phyloP scores from a whole-genome alignment of 2,113 vertebrate genomes.

The Cephalopterus ornatus region DNA sequence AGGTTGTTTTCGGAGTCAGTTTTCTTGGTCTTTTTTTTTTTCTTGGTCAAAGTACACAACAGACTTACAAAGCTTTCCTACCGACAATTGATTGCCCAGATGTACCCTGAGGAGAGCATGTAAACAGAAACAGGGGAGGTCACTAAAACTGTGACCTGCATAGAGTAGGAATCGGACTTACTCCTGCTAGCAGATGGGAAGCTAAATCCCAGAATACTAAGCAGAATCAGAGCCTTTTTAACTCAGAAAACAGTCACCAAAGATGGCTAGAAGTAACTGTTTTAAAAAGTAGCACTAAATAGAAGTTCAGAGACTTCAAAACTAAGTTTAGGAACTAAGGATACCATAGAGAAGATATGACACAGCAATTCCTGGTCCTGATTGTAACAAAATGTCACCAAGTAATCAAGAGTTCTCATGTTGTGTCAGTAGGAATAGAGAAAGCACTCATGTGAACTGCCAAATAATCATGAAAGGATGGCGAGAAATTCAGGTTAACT shows the following conservation, averaged over 20 bases:
- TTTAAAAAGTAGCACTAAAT: background rate
- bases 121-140: background rate
- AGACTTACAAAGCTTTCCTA: background rate
- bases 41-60: background rate
- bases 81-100: background rate
- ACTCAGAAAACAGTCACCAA: background rate
- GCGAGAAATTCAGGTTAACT: background rate
- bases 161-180: background rate
- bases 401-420: background rate
- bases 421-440: background rate
- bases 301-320: background rate
- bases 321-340: background rate
- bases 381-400: background rate
- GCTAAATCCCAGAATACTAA: background rate
- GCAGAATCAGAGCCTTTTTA: background rate
- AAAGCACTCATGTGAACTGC: background rate
- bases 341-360: background rate
- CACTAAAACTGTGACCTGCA: background rate
- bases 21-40: background rate
- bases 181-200: background rate
- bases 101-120: background rate
- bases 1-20: background rate
- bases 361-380: background rate
- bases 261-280: background rate
- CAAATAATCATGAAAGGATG: background rate